These are phyloP conservation scores for Poeciliopsis occidentalis DNA, from an alignment of 2,113 vertebrate species.

Conservation along the genomic window DNA sequence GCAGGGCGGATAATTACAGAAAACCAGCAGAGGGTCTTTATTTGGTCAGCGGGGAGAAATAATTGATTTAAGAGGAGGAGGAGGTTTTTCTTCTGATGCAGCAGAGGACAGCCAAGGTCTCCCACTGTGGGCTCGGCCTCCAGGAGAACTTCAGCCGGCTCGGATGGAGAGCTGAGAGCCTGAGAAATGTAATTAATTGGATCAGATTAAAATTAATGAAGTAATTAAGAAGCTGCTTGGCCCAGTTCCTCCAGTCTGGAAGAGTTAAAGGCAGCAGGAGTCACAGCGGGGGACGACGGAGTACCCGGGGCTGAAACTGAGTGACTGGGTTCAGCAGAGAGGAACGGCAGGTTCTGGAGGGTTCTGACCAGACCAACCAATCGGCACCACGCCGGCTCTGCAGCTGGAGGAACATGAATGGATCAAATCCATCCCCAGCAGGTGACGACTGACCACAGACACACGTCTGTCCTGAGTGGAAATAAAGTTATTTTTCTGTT, in stretches of 20 bases:
- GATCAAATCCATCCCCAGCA: neutral
- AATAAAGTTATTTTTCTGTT: neutral
- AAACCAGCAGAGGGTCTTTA: conserved; percentile 58
- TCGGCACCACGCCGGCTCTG: no score
- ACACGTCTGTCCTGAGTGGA: neutral
- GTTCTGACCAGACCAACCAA: neutral
- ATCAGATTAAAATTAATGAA: conserved; percentile 85
- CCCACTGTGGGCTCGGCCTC: conserved; percentile 50
- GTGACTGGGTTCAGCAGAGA: neutral
- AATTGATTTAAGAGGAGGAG: conserved; percentile 74
- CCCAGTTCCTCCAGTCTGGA: conserved; percentile 57
- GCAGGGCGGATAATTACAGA: conserved; percentile 70
- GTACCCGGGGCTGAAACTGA: neutral
- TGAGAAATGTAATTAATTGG: conserved; percentile 81
- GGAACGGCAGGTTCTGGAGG: neutral
- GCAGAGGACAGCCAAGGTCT: conserved; percentile 74
- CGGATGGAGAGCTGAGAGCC: conserved; percentile 49
- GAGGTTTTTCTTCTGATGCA: conserved; percentile 44
- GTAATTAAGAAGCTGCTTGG: conserved; percentile 80
- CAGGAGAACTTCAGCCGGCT: conserved; percentile 62
- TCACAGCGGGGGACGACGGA: neutral
- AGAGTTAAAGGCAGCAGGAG: conserved; percentile 43
- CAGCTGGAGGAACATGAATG: no score
- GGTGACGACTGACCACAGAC: neutral
- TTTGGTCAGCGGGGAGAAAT: conserved; percentile 70